phyloP scores from a whole-genome alignment of 2,797 vertebrate genomes.

The Enteromius mattozi region DNA sequence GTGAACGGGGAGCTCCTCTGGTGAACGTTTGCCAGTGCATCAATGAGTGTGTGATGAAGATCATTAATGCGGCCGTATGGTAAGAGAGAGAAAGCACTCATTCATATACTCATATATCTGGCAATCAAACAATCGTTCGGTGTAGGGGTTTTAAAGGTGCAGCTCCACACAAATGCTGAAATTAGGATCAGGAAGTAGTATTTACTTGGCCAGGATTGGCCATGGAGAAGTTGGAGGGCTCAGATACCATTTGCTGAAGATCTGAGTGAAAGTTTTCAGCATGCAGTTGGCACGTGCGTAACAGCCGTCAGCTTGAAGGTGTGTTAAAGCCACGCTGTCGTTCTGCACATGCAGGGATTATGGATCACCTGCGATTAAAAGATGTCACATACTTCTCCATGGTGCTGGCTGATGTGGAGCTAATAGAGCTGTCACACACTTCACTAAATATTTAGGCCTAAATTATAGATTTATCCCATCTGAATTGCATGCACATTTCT shows the following conservation, averaged over 20 bases:
- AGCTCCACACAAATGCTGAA: neutral
- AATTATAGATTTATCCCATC: neutral
- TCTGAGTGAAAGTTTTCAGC: neutral
- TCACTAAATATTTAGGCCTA: neutral
- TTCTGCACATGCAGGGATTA: constrained; percentile 35
- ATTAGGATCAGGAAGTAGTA: neutral
- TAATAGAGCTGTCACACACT: neutral
- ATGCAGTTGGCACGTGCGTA: constrained; percentile 18
- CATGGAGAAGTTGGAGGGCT: neutral
- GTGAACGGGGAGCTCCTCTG: constrained; percentile 83
- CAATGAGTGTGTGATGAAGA: constrained; percentile 92
- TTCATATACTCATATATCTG: neutral
- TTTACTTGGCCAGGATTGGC: neutral
- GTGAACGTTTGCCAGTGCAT: constrained; percentile 90
- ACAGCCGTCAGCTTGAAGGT: neutral
- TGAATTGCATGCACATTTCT: neutral
- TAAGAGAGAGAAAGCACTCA: constrained; percentile 67
- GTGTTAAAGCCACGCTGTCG: neutral
- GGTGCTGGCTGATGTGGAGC: neutral
- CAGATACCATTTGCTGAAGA: neutral
- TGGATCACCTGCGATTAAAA: constrained; percentile 31
- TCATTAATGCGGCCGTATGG: constrained; percentile 90
- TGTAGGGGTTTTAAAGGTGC: neutral
- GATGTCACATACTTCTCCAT: neutral
- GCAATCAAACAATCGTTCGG: neutral